phyloP scores from a whole-genome alignment of 2,113 vertebrate species.

The Peromyscus leucopus region DNA sequence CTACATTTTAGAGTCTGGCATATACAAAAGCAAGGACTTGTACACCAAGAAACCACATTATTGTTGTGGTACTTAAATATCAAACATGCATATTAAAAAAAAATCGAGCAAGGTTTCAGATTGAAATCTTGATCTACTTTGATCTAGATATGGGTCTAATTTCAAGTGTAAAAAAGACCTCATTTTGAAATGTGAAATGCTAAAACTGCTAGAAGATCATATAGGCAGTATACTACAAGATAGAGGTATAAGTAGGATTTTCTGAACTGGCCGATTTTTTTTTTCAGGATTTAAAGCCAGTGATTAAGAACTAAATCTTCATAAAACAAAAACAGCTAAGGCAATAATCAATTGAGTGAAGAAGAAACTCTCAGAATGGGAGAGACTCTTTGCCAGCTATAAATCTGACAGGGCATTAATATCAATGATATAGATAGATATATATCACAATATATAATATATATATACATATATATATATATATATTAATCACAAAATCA shows the following conservation, averaged over 20 bases:
- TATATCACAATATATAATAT: neutral
- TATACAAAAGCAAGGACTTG: neutral
- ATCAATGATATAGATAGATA: too few species aligned
- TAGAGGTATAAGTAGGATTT: neutral
- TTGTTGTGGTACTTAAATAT: conserved; percentile 42
- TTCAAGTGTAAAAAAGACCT: neutral
- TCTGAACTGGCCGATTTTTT: neutral
- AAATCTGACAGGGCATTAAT: neutral
- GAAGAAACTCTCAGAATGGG: neutral
- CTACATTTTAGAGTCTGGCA: conserved; percentile 47
- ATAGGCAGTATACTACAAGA: neutral
- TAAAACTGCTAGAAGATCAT: neutral
- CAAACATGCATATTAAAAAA: neutral
- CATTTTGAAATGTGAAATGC: neutral
- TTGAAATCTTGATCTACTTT: neutral
- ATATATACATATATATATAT: too few species aligned
- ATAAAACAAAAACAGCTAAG: neutral
- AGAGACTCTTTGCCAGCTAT: neutral
- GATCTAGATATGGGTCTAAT: neutral
- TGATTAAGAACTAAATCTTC: neutral
- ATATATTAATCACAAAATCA: neutral
- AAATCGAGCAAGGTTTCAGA: neutral
- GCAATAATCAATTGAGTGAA: neutral
- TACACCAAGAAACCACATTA: neutral
- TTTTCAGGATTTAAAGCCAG: neutral